Evolutionary conservation across 2,888 invertebrate species (phyloP), one percentile per base, ranked within the genome.

Genomic region (Oxycera nigricornis): DNA sequence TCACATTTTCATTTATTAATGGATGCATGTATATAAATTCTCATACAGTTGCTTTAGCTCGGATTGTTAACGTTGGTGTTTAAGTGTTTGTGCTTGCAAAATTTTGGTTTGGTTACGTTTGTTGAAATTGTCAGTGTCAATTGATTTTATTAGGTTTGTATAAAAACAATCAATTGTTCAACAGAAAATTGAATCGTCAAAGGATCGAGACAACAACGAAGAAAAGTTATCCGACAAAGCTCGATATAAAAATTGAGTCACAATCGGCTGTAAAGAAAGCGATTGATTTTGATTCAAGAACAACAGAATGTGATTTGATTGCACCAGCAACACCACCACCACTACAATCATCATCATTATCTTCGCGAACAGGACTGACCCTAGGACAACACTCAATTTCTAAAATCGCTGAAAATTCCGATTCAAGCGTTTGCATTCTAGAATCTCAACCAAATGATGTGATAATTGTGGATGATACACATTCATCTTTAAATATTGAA

Each of bases 361-460:
- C 26, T 30, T 17, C 2, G n/a, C n/a, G n/a, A n/a, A n/a, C n/a
- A n/a, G n/a, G n/a, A n/a, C n/a, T n/a, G n/a, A n/a, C n/a, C n/a
- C n/a, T n/a, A n/a, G n/a, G n/a, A n/a, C n/a, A n/a, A n/a, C n/a
- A n/a, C n/a, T n/a, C n/a, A 17, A 11, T 68, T n/a, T 26, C 59
- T 1, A 59, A 41, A 11, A 59, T 57, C n/a, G 28, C 24, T 26
- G 26, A 39, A 2, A 24, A 72, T 26, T 31, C 52, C 6, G 72
- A 72, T 24, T 57, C 57, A 14, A 72, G 74, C 46, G 26, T 75
- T 3, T 67, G 74, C 55, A 55, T 74, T n/a, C 17, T 76, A 24
- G 68, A 74, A 61, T 65, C 75, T 1, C 30, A 65, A 46, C 39
- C 68, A n/a, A 61, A 76, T 46, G 76, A 76, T 70, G 61, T 76